phyloP scores from a whole-genome alignment of 2,888 invertebrate species.

The Drosophila neutralis region DNA sequence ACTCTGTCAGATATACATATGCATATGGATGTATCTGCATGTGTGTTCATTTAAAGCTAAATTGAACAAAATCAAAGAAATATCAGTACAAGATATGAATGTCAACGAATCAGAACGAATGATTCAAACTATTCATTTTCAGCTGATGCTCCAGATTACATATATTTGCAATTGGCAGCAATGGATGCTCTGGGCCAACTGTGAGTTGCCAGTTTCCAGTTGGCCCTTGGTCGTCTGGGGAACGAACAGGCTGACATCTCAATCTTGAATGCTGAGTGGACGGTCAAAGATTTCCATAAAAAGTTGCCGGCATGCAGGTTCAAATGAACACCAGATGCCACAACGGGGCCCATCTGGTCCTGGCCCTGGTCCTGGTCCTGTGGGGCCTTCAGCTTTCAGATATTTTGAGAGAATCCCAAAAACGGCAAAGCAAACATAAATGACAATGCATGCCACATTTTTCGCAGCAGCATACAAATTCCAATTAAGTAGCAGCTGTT shows the following conservation, averaged over 20 bases:
- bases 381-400: slow-evolving; percentile 2
- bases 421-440: slow-evolving; percentile 61
- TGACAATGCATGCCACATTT: slow-evolving; percentile 70
- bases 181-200: slow-evolving; percentile 14
- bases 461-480: slow-evolving; percentile 66
- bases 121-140: slow-evolving; percentile 20
- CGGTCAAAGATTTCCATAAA: slow-evolving; percentile 50
- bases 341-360: slow-evolving; percentile 6
- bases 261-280: slow-evolving; percentile 45
- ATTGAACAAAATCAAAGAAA: neutral
- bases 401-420: slow-evolving; percentile 23
- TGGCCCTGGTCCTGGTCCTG: neutral
- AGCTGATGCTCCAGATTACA: slow-evolving; percentile 22
- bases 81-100: neutral
- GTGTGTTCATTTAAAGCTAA: neutral
- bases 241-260: slow-evolving; percentile 41
- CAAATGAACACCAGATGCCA: slow-evolving; percentile 42
- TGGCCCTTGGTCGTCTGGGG: slow-evolving; percentile 1
- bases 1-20: neutral
- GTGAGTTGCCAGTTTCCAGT: neutral
- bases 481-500: slow-evolving; percentile 78
- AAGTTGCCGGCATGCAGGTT: slow-evolving; percentile 49
- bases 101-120: neutral
- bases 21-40: neutral
- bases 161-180: slow-evolving; percentile 37